Percentiles rank a stretch among this genome's conserved stretches.
phyloP scores from a whole-genome alignment of 2,113 vertebrate genomes.

The Chroicocephalus ridibundus region DNA sequence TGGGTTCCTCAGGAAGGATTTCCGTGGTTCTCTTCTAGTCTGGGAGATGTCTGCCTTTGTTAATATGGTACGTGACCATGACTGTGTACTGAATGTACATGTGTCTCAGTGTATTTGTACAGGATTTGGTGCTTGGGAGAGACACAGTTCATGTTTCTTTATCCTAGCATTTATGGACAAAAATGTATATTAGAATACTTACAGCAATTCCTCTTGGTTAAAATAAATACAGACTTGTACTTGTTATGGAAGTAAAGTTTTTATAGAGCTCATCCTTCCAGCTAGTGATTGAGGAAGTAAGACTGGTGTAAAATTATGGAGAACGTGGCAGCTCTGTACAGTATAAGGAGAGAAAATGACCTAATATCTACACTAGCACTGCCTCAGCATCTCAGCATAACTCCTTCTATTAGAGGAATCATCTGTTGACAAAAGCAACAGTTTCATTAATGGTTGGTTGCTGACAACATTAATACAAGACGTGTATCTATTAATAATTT shows the following conservation, averaged over 20 bases:
- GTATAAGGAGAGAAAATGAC: background rate
- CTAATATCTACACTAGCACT: background rate
- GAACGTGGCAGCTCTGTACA: background rate
- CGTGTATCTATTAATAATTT: background rate
- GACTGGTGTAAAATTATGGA: background rate
- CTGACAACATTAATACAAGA: background rate
- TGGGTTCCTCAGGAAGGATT: background rate
- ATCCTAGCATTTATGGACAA: background rate
- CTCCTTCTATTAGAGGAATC: background rate
- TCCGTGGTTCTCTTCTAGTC: background rate
- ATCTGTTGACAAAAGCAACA: background rate
- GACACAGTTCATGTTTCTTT: background rate
- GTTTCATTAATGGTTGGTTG: background rate
- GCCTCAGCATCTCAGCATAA: background rate
- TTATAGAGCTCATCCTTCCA: background rate
- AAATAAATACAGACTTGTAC: background rate
- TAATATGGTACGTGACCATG: background rate
- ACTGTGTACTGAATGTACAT: accelerated
- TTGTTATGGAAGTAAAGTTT: background rate
- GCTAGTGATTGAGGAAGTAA: background rate
- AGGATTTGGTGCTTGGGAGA: background rate
- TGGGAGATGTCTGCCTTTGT: background rate
- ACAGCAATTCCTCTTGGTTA: background rate
- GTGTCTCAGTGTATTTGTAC: background rate
- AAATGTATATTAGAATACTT: background rate